Percentiles rank a stretch among this genome's conserved stretches.
Evolutionary conservation across 2,888 invertebrate species (phyloP).

Genomic region (Nycteola revayana): DNA sequence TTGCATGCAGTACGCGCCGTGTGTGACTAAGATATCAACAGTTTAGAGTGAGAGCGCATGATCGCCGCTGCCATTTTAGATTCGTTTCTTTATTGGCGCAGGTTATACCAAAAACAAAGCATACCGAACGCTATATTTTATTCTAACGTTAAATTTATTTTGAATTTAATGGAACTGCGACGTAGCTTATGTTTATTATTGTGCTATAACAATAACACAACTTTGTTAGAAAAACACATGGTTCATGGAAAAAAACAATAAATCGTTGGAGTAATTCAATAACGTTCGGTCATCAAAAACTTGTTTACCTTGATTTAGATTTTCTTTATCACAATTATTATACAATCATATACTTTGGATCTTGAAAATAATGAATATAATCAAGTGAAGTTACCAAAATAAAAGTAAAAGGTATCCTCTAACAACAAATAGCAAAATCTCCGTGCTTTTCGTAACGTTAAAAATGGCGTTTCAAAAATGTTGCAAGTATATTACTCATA

Average conservation of each 20-base stretch:
- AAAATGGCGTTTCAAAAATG: conserved; percentile 56
- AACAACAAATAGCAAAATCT: conserved; percentile 30
- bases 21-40: no score
- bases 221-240: conserved; percentile 27
- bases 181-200: no score
- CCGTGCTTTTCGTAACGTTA: conserved; percentile 36
- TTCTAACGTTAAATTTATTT: no score
- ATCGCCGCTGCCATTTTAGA: no score
- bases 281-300: conserved; percentile 33
- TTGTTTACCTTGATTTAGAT: conserved; percentile 54
- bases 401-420: conserved; percentile 2
- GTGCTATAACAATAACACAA: no score
- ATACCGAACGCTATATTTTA: no score
- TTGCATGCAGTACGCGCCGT: no score
- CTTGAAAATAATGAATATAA: conserved; percentile 1
- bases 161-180: no score
- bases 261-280: conserved; percentile 26
- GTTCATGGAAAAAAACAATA: conserved; percentile 14
- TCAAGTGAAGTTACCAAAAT: no score
- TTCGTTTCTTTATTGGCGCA: no score
- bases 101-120: no score
- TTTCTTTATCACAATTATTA: conserved; percentile 4
- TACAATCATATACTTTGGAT: conserved; percentile 5
- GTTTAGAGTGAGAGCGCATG: no score
- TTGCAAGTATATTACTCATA: conserved; percentile 21